Evolutionary conservation across 2,113 vertebrate species (phyloP), one percentile per base, ranked within the genome.

Genomic region (rat (Rattus norvegicus)): DNA sequence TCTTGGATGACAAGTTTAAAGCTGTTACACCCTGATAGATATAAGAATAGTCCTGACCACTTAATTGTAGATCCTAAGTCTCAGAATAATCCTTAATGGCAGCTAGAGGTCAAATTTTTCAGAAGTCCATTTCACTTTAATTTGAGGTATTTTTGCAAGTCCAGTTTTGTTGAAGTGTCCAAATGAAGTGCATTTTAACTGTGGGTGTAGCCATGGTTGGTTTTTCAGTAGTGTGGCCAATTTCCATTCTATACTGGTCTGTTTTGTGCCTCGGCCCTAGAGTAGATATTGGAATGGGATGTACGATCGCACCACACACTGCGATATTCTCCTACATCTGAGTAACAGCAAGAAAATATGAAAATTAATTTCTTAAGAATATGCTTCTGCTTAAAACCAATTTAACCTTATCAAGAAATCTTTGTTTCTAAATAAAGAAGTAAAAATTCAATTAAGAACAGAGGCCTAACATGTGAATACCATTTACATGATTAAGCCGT

Each of bases 381-480:
- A 98, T 4, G 7, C 76, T 98, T 76, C 92, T 98, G 93, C 92
- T 98, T 95, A 96, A 95, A 95, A 95, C 95, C 76, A 80, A 75
- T 96, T 98, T 97, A 61, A 97, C 94, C 97, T 98, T 97, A 97
- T 95, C 54, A 63, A 96, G 94, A 85, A 56, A 93, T 97, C 98
- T 98, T 97, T 98, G 73, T 96, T 98, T 97, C 96, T 98, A 97
- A 98, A 98, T 72, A 97, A 97, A 97, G 88, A 97, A 98, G 92
- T 30, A 97, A 98, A 98, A 98, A 97, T 93, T 76, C 43, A 97
- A 89, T 97, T 97, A 97, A 88, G 97, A 96, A 79, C 96, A 97
- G 97, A 98, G 72, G 72, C 56, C 90, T 96, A 95, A 97, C 92
- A 97, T 92, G 96, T 83, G 47, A 98, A 98, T 97, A 49, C 39